Percentiles rank a stretch among this genome's conserved stretches.
Evolutionary conservation across 1,140 invertebrate genomes (phyloP).

Genomic region (Drosophila aff.): DNA sequence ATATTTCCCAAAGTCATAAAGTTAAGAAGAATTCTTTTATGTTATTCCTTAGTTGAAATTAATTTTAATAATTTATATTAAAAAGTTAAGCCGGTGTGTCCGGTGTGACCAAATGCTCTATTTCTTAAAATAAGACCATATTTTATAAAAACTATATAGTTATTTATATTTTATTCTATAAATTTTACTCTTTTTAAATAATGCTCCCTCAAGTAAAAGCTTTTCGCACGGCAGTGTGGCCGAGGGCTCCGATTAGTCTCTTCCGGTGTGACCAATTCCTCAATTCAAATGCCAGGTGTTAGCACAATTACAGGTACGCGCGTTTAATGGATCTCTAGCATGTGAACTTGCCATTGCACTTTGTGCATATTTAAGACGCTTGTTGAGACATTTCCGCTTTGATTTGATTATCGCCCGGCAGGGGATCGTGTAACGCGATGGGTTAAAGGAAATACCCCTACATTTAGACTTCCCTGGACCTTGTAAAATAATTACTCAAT

Average conservation of each 20-base stretch:
- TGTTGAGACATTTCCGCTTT: slow-evolving; percentile 73
- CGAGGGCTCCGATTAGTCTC: background rate
- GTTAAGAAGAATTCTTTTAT: background rate
- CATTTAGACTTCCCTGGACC: slow-evolving; percentile 31
- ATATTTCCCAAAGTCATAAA: background rate
- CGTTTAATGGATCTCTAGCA: slow-evolving; percentile 33
- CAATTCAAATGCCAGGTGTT: slow-evolving; percentile 7
- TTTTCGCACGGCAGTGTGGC: background rate
- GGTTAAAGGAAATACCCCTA: slow-evolving; percentile 11
- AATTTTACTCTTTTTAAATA: background rate
- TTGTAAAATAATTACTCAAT: slow-evolving; percentile 53
- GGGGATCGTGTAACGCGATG: slow-evolving; percentile 25
- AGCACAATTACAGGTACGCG: slow-evolving; percentile 9
- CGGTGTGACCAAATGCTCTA: background rate
- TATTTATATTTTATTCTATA: background rate
- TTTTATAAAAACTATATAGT: background rate
- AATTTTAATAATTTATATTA: background rate
- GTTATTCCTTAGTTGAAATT: background rate
- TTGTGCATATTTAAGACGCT: slow-evolving; percentile 49
- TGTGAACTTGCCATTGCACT: slow-evolving; percentile 39
- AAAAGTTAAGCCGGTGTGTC: no score
- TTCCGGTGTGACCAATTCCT: slow-evolving; percentile 3
- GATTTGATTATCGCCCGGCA: slow-evolving; percentile 49
- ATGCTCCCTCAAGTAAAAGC: background rate
- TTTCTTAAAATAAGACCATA: background rate